These are phyloP conservation scores for Trichosurus vulpecula DNA, from an alignment of 2,797 vertebrate genomes.

Conservation along the genomic window DNA sequence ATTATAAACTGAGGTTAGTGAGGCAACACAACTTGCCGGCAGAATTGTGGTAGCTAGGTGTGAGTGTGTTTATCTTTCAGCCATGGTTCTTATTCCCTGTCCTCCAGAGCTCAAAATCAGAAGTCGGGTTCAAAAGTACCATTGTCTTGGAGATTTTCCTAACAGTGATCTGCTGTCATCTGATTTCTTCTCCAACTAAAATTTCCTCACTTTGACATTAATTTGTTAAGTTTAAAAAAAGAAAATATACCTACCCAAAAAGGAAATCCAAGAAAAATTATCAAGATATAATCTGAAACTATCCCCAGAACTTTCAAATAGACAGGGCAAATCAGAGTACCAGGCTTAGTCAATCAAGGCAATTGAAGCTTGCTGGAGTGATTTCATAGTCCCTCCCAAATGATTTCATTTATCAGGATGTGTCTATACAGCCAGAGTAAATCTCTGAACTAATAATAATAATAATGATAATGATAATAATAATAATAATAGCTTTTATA, in stretches of 20 bases:
- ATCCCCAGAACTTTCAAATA: neutral
- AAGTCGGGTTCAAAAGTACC: neutral
- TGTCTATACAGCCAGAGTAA: slow-evolving; percentile 1
- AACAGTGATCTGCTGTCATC: neutral
- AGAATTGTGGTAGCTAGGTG: neutral
- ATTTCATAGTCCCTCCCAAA: slow-evolving; percentile 11
- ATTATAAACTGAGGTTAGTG: neutral
- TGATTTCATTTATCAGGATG: neutral
- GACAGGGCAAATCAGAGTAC: neutral
- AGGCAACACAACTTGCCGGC: neutral
- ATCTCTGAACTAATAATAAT: slow-evolving; percentile 15
- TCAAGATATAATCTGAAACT: neutral
- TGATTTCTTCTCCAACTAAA: neutral
- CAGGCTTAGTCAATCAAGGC: neutral
- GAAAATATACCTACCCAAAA: neutral
- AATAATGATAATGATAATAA: slow-evolving; percentile 1
- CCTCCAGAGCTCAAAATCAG: neutral
- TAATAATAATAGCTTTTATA: neutral
- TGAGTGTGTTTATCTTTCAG: neutral
- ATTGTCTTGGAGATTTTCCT: neutral
- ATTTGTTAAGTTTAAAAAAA: slow-evolving; percentile 17
- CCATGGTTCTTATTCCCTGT: neutral
- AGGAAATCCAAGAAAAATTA: slow-evolving; percentile 14
- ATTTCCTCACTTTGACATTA: slow-evolving; percentile 17
- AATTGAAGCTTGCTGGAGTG: neutral